phyloP scores from a whole-genome alignment of 2,797 vertebrate genomes.

The Botia almorhae region DNA sequence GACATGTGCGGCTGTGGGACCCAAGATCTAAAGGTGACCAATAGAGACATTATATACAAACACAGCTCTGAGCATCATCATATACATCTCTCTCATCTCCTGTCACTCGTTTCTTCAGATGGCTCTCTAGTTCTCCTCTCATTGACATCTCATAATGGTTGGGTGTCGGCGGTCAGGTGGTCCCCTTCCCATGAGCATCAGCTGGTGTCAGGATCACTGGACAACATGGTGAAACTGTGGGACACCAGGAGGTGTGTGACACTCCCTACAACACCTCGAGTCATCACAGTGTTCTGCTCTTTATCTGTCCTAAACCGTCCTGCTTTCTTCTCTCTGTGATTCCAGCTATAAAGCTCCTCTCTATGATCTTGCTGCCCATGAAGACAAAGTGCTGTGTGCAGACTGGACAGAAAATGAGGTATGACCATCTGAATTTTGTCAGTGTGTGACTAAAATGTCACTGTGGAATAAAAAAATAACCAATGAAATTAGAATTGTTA shows the following conservation, averaged over 20 bases:
- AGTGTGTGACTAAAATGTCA: background rate
- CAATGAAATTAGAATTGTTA: too few species aligned
- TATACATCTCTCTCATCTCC: background rate
- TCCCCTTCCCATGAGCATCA: constrained; percentile 92
- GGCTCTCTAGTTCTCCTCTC: constrained; percentile 92
- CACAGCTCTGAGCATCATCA: background rate
- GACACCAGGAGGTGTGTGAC: constrained; percentile 91
- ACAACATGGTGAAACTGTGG: constrained; percentile 97
- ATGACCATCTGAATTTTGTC: constrained; percentile 33
- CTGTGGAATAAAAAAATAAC: background rate
- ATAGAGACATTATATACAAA: background rate
- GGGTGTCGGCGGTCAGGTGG: constrained; percentile 96
- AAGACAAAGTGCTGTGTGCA: constrained; percentile 95
- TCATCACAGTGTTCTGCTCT: background rate
- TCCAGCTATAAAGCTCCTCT: constrained; percentile 93
- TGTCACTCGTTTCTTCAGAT: constrained; percentile 73
- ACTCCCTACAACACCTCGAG: background rate
- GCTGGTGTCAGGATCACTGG: constrained; percentile 93
- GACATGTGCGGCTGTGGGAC: constrained; percentile 95
- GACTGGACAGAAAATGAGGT: constrained; percentile 97
- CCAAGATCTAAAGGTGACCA: constrained; percentile 90
- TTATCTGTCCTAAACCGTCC: background rate
- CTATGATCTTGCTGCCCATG: constrained; percentile 94
- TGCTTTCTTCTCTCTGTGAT: background rate
- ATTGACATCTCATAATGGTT: constrained; percentile 94